Evolutionary conservation across 2,797 vertebrate species (phyloP).

Genomic region (Propithecus perrieri): DNA sequence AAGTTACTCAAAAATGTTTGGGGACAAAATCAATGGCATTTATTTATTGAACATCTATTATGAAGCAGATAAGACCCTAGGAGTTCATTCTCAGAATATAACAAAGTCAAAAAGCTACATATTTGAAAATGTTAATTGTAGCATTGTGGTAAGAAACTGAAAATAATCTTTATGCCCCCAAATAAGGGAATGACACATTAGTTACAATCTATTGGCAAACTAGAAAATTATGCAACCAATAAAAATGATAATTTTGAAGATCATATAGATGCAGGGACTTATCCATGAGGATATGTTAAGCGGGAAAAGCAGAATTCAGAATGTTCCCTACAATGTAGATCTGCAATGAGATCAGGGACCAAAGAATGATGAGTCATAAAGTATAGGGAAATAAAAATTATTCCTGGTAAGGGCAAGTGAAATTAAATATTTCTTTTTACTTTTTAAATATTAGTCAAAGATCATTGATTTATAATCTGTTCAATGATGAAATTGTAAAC

Average conservation of each 20-base stretch:
- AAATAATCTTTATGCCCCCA: not conserved
- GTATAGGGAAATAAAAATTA: not conserved
- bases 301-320: not conserved
- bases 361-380: not conserved
- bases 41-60: slow-evolving; percentile 1
- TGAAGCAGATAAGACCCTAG: not conserved
- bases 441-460: slow-evolving; percentile 15
- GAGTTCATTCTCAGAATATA: not conserved
- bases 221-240: not conserved
- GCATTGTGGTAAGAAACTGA: not conserved
- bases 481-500: not conserved
- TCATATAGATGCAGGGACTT: not conserved
- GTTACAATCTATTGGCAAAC: not conserved
- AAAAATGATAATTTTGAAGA: not conserved
- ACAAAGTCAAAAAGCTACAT: not conserved
- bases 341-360: not conserved
- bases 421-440: not conserved
- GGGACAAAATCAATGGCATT: slow-evolving; percentile 20
- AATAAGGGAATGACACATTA: not conserved
- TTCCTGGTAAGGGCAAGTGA: not conserved
- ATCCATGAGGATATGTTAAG: not conserved
- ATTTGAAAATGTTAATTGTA: slow-evolving; percentile 28
- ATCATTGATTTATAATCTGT: not conserved
- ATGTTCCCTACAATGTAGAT: not conserved
- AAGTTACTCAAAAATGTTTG: not conserved